These are phyloP conservation scores for Cheumatopsyche charites DNA, from an alignment of 1,140 invertebrate genomes.

Conservation along the genomic window DNA sequence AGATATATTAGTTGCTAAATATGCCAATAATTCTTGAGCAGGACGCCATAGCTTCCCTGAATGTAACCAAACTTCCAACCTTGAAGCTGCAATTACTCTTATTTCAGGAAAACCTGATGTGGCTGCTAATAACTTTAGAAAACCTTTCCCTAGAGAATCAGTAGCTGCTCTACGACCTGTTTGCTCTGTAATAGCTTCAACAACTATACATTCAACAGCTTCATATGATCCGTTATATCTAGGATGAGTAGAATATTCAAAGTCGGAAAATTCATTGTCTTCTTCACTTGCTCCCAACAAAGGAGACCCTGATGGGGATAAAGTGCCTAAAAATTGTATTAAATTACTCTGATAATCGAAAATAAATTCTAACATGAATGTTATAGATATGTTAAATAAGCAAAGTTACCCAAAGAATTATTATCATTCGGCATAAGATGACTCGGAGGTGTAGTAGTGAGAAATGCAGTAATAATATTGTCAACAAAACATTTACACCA, in stretches of 20 bases:
- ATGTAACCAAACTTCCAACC: conserved; percentile 92
- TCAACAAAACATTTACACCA: conserved; percentile 92
- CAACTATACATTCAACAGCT: conserved; percentile 79
- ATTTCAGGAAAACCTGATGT: conserved; percentile 85
- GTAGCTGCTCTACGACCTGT: conserved; percentile 81
- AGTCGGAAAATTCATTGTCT: conserved; percentile 55
- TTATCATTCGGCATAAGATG: conserved; percentile 58
- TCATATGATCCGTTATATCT: conserved; percentile 61
- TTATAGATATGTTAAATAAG: neutral
- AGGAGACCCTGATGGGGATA: conserved; percentile 60
- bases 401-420: conserved; percentile 54
- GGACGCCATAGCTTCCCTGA: conserved; percentile 91
- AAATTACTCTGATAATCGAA: neutral
- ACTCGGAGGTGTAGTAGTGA: conserved; percentile 76
- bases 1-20: conserved; percentile 84
- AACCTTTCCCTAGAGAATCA: conserved; percentile 86
- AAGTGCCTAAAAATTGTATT: conserved; percentile 52
- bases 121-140: conserved; percentile 82
- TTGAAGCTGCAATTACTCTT: conserved; percentile 78
- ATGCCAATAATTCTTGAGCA: conserved; percentile 92
- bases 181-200: conserved; percentile 89
- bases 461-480: conserved; percentile 89
- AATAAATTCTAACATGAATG: neutral
- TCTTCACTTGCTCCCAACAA: conserved; percentile 58
- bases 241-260: conserved; percentile 58